Evolutionary conservation across 2,113 vertebrate genomes (phyloP).

Genomic region (Podarcis cretensis): DNA sequence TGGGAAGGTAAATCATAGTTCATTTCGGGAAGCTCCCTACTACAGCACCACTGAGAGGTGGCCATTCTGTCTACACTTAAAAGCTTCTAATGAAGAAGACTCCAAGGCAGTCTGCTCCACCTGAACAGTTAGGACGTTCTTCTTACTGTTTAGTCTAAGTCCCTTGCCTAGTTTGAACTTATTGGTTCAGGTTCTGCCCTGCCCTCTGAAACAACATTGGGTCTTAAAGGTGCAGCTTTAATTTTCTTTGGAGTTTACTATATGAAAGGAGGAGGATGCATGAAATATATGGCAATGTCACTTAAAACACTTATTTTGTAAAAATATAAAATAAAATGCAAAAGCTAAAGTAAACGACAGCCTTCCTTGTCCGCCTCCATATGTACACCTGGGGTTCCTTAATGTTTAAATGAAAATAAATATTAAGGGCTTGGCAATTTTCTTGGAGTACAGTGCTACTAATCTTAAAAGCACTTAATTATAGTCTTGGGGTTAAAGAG

Average conservation of each 20-base stretch:
- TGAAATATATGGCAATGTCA: background rate
- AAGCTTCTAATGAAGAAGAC: background rate
- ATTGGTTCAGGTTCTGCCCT: too few species aligned
- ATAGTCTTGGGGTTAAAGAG: constrained; percentile 60
- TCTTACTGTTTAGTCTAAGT: background rate
- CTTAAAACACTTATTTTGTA: constrained; percentile 24
- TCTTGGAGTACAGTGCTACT: constrained; percentile 16
- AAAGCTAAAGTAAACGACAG: constrained; percentile 51
- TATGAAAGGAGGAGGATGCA: background rate
- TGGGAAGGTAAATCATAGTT: background rate
- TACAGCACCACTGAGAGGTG: background rate
- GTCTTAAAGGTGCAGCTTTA: background rate
- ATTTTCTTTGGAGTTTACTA: background rate
- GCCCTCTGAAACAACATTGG: background rate
- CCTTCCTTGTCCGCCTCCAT: constrained; percentile 40
- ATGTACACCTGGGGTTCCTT: constrained; percentile 16
- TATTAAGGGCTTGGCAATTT: constrained; percentile 34
- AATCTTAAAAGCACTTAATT: constrained; percentile 61
- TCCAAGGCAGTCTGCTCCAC: background rate
- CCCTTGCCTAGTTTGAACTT: background rate
- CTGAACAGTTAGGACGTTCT: background rate
- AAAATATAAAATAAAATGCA: constrained; percentile 19
- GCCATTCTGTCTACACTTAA: background rate
- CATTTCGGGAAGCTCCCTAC: background rate
- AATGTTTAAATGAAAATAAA: constrained; percentile 53